phyloP scores from a whole-genome alignment of 2,797 vertebrate species.

The Linurgus olivaceus region DNA sequence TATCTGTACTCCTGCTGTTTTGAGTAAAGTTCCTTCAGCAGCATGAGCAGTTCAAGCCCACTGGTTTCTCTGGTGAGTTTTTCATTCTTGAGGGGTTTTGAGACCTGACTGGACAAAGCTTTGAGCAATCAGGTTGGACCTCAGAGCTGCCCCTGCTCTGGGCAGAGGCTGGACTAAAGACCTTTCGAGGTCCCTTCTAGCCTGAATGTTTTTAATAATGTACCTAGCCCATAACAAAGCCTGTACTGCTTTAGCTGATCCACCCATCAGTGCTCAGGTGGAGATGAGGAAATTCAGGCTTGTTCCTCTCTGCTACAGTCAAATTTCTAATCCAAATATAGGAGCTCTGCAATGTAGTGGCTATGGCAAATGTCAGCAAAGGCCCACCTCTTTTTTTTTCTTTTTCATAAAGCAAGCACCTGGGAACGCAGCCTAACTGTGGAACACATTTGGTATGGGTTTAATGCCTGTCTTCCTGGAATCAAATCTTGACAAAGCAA shows the following conservation, averaged over 20 bases:
- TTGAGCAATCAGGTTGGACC: accelerated
- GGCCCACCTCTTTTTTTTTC: accelerated
- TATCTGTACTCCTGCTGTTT: background rate
- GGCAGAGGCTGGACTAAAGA: background rate
- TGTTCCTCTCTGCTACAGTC: background rate
- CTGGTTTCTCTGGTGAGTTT: background rate
- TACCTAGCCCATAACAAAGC: background rate
- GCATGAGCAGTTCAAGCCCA: background rate
- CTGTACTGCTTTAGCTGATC: background rate
- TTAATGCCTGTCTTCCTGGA: background rate
- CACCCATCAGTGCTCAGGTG: background rate
- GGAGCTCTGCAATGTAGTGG: background rate
- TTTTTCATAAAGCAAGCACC: background rate
- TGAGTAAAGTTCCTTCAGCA: background rate
- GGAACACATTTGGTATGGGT: background rate
- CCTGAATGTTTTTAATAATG: background rate
- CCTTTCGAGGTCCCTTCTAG: background rate
- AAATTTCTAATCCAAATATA: background rate
- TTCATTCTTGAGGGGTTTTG: background rate
- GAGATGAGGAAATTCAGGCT: background rate
- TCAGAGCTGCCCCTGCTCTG: background rate
- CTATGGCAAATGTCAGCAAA: background rate
- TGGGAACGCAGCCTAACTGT: background rate
- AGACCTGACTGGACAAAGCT: background rate
- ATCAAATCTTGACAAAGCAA: background rate